Evolutionary conservation across 1,140 invertebrate genomes (phyloP), one percentile per base, ranked within the genome.

Genomic region (Ooceraea biroi): DNA sequence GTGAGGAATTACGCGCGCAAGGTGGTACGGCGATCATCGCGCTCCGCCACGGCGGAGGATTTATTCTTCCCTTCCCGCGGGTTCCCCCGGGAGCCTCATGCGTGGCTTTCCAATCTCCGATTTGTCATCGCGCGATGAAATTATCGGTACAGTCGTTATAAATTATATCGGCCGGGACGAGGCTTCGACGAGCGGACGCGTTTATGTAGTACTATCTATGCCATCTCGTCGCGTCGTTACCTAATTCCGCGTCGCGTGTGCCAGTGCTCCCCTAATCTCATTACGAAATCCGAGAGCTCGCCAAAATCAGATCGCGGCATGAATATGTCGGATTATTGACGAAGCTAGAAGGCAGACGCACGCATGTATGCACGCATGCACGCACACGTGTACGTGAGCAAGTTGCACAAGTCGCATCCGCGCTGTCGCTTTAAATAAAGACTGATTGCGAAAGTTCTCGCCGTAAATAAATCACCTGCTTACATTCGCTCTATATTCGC

Each of bases 311-410:
- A 88, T 88, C 73, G 58, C 86, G 14, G 60, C 72, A 65, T 25
- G 84, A 80, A 87, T 86, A 77, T 72, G 46, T 69, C 60, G 80
- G 14, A 83, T 83, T 73, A 69, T 82, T 87, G 85, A 84, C 83
- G 74, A 87, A 80, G 30, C 25, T 74, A 30, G 58, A n/a, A n/a
- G n/a, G n/a, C n/a, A n/a, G n/a, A n/a, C n/a, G n/a, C n/a, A n/a
- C n/a, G n/a, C n/a, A n/a, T n/a, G n/a, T n/a, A n/a, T n/a, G n/a
- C n/a, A n/a, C n/a, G n/a, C n/a, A n/a, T n/a, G n/a, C n/a, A n/a
- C n/a, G n/a, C n/a, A 86, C 36, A 7, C 2, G 63, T 84, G 30
- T 61, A 17, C 61, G 63, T 14, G 12, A 8, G 30, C 30, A 46
- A 0, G 27, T 77, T 86, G 22, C 27, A 52, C 46, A 86, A 87